Evolutionary conservation across 1,140 invertebrate species (phyloP).

Genomic region (Nylanderia fulva): DNA sequence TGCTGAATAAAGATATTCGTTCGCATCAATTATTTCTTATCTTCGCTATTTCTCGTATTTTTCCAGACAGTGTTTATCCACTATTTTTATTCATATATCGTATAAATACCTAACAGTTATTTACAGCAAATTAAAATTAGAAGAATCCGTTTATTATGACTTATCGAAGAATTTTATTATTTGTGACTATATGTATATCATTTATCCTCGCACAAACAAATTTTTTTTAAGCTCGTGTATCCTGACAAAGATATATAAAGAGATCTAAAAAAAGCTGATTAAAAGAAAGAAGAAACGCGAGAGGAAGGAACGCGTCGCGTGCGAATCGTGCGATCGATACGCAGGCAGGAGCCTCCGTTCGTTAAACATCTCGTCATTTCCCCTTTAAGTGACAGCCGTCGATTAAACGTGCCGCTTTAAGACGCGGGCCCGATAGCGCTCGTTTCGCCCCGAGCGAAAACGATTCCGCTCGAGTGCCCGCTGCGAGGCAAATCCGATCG

Average conservation of each 20-base stretch:
- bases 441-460: constrained; percentile 26
- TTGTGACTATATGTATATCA: constrained; percentile 4
- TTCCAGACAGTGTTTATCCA: background rate
- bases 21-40: background rate
- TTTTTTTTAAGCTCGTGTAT: background rate
- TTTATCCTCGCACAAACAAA: background rate
- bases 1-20: background rate
- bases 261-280: background rate
- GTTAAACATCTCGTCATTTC: constrained; percentile 26
- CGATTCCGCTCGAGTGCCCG: constrained; percentile 44
- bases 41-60: constrained; percentile 19
- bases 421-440: constrained; percentile 15
- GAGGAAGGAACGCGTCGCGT: background rate
- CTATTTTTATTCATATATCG: background rate
- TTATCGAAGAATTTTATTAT: constrained; percentile 5
- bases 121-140: constrained; percentile 11
- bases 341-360: background rate
- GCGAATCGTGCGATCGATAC: background rate
- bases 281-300: background rate
- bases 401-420: constrained; percentile 48
- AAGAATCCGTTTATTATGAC: background rate
- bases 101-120: constrained; percentile 7
- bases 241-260: background rate
- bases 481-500: constrained; percentile 54
- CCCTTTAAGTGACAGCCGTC: constrained; percentile 41